These are phyloP conservation scores for Seira ritae DNA, from an alignment of 2,888 invertebrate genomes.

Conservation along the genomic window DNA sequence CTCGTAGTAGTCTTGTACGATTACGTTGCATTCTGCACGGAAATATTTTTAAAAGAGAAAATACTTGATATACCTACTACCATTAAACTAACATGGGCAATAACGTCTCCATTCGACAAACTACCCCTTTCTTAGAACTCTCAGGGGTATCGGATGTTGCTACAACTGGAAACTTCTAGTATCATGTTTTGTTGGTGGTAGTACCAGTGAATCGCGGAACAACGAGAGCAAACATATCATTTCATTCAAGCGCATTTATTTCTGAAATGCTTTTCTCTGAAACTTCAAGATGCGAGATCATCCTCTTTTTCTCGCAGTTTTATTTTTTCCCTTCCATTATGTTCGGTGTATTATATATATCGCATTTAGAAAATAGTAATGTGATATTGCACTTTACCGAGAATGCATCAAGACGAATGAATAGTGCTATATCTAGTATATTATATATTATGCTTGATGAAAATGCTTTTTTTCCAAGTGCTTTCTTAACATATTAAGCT, in stretches of 20 bases:
- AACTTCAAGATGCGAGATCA: neutral
- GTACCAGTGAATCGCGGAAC: neutral
- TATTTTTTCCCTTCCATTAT: neutral
- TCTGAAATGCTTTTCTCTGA: neutral
- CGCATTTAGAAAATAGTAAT: neutral
- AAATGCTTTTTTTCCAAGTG: too few species aligned
- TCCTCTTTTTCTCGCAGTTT: neutral
- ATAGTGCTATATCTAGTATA: too few species aligned
- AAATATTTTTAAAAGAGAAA: too few species aligned
- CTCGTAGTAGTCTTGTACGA: too few species aligned
- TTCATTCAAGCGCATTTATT: neutral
- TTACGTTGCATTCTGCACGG: too few species aligned
- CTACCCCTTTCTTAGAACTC: neutral
- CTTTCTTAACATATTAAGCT: too few species aligned
- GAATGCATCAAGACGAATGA: neutral
- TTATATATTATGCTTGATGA: too few species aligned
- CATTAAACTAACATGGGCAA: neutral
- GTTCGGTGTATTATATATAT: neutral
- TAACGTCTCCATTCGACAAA: constrained; percentile 1
- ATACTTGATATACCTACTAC: too few species aligned
- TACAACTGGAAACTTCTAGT: neutral
- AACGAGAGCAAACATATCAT: neutral
- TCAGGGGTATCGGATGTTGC: neutral
- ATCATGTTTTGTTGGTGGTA: too few species aligned
- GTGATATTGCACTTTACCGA: neutral